These are phyloP conservation scores for Protonibea diacanthus DNA, from an alignment of 2,797 vertebrate species.

Conservation along the genomic window DNA sequence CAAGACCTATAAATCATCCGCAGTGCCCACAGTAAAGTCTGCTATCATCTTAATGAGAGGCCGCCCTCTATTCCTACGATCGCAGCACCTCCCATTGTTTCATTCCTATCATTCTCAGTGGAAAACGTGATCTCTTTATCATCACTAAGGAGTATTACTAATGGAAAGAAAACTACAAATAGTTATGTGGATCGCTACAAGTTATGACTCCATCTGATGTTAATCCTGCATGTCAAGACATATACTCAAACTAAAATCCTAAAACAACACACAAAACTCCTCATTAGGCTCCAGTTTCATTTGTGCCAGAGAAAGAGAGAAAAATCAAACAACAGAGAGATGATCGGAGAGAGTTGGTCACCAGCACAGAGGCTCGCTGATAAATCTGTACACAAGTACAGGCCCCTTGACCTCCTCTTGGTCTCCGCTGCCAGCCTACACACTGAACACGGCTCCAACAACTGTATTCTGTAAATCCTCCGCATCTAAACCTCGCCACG, in stretches of 20 bases:
- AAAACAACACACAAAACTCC: constrained; percentile 15
- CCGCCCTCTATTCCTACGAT: constrained; percentile 34
- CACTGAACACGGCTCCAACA: constrained; percentile 31
- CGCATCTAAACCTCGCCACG: constrained; percentile 38
- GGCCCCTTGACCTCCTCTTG: constrained; percentile 47
- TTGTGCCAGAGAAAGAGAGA: constrained; percentile 4
- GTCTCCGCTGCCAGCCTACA: constrained; percentile 36
- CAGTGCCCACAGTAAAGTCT: constrained; percentile 43
- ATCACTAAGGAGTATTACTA: constrained; percentile 2
- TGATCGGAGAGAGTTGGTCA: constrained; percentile 43
- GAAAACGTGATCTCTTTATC: constrained; percentile 2
- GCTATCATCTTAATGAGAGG: constrained; percentile 63
- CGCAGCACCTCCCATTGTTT: constrained; percentile 39
- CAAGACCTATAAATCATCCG: constrained; percentile 77
- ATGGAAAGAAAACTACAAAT: constrained; percentile 14
- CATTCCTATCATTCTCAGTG: background rate
- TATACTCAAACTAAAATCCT: background rate
- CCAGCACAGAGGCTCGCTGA: constrained; percentile 28
- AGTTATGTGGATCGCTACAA: background rate
- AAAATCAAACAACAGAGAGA: constrained; percentile 31
- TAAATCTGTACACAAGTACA: constrained; percentile 47
- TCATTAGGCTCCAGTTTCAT: constrained; percentile 37
- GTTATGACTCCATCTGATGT: background rate
- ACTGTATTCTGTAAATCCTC: constrained; percentile 56
- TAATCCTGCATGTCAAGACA: constrained; percentile 16